Conservation (phyloP, 2,888 invertebrate species). For the Conops quadrifasciatus region DNA sequence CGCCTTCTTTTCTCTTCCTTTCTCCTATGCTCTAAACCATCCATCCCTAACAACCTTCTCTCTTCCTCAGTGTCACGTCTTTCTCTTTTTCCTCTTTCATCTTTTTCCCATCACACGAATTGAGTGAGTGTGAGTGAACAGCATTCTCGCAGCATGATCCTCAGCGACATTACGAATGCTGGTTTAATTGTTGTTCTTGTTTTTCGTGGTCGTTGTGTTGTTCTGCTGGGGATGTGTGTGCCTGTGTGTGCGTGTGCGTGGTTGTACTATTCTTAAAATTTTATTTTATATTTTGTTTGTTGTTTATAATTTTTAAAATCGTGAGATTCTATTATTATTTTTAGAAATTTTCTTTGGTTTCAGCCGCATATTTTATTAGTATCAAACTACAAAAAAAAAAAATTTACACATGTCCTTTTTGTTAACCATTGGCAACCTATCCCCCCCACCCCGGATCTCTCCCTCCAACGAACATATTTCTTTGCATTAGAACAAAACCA, state of each 20-base stretch:
- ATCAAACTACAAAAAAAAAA: not conserved
- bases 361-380: not conserved
- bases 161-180: not conserved
- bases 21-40: not conserved
- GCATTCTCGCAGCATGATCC: not conserved
- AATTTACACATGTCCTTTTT: not conserved
- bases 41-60: not conserved
- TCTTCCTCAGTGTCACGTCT: not conserved
- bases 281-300: not conserved
- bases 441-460: not conserved
- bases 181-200: not conserved
- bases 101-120: not conserved
- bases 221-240: constrained; percentile 20
- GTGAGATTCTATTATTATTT: not conserved
- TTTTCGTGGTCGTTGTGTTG: not conserved
- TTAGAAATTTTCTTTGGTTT: constrained; percentile 18
- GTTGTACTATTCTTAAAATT: constrained; percentile 2
- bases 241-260: constrained; percentile 27
- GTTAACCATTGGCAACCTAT: not conserved
- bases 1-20: not conserved
- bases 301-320: not conserved
- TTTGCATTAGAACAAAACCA: too few relatives aligned
- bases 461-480: not conserved
- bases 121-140: not conserved
- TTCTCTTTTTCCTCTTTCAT: not conserved